Evolutionary conservation across 2,888 invertebrate genomes (phyloP).

Genomic region (Balanococcus diminutus): DNA sequence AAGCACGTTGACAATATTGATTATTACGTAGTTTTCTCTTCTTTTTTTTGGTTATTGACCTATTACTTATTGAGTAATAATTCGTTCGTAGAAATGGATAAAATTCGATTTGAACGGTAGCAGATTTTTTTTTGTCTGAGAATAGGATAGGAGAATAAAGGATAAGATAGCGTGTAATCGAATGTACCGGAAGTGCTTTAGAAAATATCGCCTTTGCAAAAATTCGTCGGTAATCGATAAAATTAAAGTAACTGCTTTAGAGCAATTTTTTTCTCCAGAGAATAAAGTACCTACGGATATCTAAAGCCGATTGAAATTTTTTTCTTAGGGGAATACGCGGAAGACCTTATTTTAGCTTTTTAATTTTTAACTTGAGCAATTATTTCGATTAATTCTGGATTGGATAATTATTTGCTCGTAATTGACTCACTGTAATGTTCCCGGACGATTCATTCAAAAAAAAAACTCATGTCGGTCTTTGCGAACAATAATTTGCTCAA

Average conservation of each 20-base stretch:
- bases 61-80: constrained; percentile 13
- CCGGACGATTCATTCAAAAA: no score
- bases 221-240: background rate
- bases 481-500: background rate
- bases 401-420: background rate
- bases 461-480: background rate
- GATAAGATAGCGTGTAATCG: background rate
- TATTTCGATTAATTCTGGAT: background rate
- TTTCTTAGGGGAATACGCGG: background rate
- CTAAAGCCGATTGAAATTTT: no score
- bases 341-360: background rate
- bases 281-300: no score
- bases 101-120: constrained; percentile 11
- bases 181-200: background rate
- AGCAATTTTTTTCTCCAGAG: no score
- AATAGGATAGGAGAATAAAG: background rate
- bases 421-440: background rate
- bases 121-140: background rate
- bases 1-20: constrained; percentile 18
- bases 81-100: background rate
- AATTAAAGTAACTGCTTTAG: background rate
- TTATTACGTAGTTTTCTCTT: background rate
- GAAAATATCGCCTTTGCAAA: background rate
- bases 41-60: constrained; percentile 1
- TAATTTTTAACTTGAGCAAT: background rate